Base-by-base conservation (phyloP, 2,888 invertebrate genomes). In the Meiosimyza decipiens region DNA sequence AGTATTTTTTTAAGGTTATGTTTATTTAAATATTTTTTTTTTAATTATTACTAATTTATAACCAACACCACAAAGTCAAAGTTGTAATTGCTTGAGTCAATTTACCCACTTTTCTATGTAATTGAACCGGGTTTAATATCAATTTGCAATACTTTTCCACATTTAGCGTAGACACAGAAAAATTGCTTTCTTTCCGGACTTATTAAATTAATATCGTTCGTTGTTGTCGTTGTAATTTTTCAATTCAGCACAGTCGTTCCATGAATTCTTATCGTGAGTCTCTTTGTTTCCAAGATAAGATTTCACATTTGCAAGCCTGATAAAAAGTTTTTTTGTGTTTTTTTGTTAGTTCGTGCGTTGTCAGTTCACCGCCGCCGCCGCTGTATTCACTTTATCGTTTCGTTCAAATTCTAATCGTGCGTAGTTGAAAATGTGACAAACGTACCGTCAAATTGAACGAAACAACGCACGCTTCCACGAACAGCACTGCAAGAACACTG, bases 41-140 rank as follows among this genome's bases (percentile, higher is more conserved):
- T 54, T 50, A 50, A 51, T 15, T 40, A 54, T 5, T 55, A 3
- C 7, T 63, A 7, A 11, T 72, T 54, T 54, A 62, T n/a, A 28
- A 66, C 71, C 71, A 67, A 16, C 71, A 72, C 66, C 71, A 67
- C 40, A 55, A 57, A 60, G 52, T 51, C 54, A 51, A 70, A 63
- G 54, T 70, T 54, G 54, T 63, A 52, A 70, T 62, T 70, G 55
- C 28, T 70, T 63, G 16, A 62, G 40, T 9, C 9, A 40, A 40
- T 9, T 40, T 6, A 40, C 40, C 1, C 40, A 52, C 6, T 51
- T 47, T 64, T 51, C 6, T 63, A 40, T 47, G 49, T 57, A 6
- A 15, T 57, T 22, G 28, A 11, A 15, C 22, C 22, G 13, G 51
- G 18, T 18, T 64, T 33, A 51, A 64, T 50, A 50, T 33, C 33